These are phyloP conservation scores for Dryas iulia DNA, from an alignment of 1,140 invertebrate genomes.

Conservation along the genomic window DNA sequence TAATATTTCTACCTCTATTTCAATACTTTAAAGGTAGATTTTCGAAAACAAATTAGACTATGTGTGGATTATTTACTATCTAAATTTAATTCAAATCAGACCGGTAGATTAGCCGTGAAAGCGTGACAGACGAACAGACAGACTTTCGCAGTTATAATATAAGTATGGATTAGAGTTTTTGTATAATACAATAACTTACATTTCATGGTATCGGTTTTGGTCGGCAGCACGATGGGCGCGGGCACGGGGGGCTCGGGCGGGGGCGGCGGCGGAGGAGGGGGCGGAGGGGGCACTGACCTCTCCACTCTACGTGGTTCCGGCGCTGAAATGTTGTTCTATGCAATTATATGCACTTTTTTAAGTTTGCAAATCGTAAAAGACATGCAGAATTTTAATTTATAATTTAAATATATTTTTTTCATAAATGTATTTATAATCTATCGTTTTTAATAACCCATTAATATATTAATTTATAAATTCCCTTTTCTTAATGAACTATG, in stretches of 20 bases:
- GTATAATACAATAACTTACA: conserved; percentile 57
- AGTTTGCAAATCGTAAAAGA: not conserved
- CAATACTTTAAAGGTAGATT: too few relatives aligned
- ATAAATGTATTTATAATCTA: not conserved
- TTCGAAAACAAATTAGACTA: too few relatives aligned
- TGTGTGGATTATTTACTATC: too few relatives aligned
- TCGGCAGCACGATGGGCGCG: conserved; percentile 32
- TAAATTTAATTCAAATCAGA: too few relatives aligned
- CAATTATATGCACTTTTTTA: not conserved
- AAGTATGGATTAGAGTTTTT: too few relatives aligned
- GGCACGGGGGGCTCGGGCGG: conserved; percentile 44
- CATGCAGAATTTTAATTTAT: too few relatives aligned
- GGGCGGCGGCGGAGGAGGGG: conserved; percentile 25
- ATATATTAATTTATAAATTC: not conserved
- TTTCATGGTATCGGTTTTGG: conserved; percentile 61
- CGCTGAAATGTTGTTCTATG: not conserved
- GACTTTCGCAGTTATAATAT: too few relatives aligned
- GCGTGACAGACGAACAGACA: too few relatives aligned
- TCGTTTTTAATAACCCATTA: not conserved
- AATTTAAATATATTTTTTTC: too few relatives aligned
- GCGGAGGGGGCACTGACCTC: conserved; percentile 20
- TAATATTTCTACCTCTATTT: too few relatives aligned
- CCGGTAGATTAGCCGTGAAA: too few relatives aligned
- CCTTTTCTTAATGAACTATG: not conserved
- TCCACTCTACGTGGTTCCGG: conserved; percentile 24